Percentiles rank a stretch among this genome's conserved stretches.
These are phyloP conservation scores for Megalurothrips usitatus DNA, from an alignment of 2,888 invertebrate genomes.

Conservation along the genomic window DNA sequence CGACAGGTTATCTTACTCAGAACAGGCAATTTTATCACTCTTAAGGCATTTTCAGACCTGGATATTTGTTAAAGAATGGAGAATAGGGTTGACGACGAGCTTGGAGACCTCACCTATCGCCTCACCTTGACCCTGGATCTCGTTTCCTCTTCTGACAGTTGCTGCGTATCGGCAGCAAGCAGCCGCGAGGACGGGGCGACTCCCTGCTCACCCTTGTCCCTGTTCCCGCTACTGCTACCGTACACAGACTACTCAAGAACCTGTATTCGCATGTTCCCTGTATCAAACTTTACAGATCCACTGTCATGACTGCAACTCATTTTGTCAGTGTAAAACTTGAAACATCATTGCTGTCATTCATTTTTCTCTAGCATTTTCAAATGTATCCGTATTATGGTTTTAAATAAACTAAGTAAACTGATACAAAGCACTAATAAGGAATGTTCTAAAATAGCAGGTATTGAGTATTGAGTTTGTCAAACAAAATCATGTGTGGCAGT, in stretches of 20 bases:
- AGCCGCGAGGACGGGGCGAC: conserved; percentile 44
- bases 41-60: too few species aligned
- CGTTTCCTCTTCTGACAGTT: not conserved
- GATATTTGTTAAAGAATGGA: not conserved
- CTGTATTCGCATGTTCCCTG: not conserved
- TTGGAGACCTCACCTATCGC: not conserved
- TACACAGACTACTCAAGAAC: not conserved
- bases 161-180: conserved; percentile 33
- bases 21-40: too few species aligned
- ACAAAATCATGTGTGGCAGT: not conserved
- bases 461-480: not conserved
- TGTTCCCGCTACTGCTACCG: not conserved
- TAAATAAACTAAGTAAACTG: too few species aligned
- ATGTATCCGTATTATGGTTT: too few species aligned
- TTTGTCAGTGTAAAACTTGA: not conserved
- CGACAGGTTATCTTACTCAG: too few species aligned
- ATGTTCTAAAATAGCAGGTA: too few species aligned
- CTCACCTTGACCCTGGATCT: not conserved
- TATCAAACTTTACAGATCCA: not conserved
- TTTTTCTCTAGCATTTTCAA: too few species aligned
- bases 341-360: not conserved
- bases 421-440: too few species aligned
- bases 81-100: not conserved
- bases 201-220: not conserved
- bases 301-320: not conserved